A percentile compares a stretch with the other conserved stretches of the same genome.
phyloP scores from a whole-genome alignment of 2,888 invertebrate genomes.

The Drosophila vallismaia region DNA sequence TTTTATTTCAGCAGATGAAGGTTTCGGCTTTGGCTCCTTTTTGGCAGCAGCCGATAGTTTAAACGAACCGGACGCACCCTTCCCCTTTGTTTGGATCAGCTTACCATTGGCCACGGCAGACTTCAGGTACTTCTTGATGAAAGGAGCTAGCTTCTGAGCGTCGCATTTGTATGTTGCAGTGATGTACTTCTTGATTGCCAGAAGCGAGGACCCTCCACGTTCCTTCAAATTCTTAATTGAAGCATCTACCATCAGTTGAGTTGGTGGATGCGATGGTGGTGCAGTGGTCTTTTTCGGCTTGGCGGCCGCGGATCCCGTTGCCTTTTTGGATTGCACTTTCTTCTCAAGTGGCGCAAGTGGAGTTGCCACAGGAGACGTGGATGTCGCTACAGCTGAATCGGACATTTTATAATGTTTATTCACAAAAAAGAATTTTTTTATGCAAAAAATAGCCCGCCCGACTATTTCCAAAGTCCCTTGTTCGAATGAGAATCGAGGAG shows the following conservation, averaged over 20 bases:
- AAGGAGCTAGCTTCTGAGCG: slow-evolving; percentile 81
- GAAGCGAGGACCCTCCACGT: slow-evolving; percentile 57
- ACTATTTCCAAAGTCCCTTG: no score
- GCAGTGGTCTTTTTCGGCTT: slow-evolving; percentile 21
- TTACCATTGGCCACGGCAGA: slow-evolving; percentile 85
- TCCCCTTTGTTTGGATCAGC: slow-evolving; percentile 77
- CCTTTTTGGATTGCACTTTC: no score
- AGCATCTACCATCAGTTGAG: slow-evolving; percentile 56
- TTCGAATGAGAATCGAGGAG: no score
- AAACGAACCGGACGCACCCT: slow-evolving; percentile 62
- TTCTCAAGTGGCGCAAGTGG: no score
- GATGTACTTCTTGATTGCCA: slow-evolving; percentile 60
- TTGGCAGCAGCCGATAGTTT: slow-evolving; percentile 55
- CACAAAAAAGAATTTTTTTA: no score
- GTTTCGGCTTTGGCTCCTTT: slow-evolving; percentile 47
- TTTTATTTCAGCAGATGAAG: slow-evolving; percentile 32
- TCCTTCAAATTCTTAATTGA: slow-evolving; percentile 53
- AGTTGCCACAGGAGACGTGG: no score
- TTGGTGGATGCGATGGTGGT: slow-evolving; percentile 48
- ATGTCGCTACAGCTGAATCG: no score
- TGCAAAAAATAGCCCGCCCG: no score
- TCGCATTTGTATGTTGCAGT: slow-evolving; percentile 56
- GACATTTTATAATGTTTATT: no score
- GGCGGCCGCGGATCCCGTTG: slow-evolving; percentile 16
- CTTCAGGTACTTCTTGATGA: slow-evolving; percentile 86